A percentile compares a stretch with the other conserved stretches of the same genome.
These are phyloP conservation scores for Ficedula albicollis DNA, from an alignment of 2,797 vertebrate species.

Conservation along the genomic window DNA sequence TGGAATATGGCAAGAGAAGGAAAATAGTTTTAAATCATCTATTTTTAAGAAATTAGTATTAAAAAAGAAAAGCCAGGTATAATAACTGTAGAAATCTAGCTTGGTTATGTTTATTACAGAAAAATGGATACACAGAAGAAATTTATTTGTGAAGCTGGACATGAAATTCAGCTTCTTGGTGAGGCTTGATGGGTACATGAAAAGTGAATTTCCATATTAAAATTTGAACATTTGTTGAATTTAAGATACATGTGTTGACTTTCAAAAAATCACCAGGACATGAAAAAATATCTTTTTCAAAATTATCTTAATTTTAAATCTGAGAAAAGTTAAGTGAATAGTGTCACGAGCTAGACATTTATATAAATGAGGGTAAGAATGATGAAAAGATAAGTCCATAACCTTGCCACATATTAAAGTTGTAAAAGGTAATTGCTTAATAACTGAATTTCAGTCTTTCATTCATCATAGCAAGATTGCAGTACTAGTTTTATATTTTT, in stretches of 20 bases:
- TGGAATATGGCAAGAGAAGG: background rate
- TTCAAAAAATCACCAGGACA: background rate
- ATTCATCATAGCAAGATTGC: background rate
- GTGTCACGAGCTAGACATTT: background rate
- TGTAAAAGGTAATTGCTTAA: background rate
- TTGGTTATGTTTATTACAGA: background rate
- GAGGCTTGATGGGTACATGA: background rate
- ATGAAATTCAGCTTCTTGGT: background rate
- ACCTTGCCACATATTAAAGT: background rate
- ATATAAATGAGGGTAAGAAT: background rate
- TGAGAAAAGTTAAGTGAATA: background rate
- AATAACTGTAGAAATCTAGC: background rate
- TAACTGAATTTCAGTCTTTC: background rate
- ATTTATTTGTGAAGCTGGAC: background rate
- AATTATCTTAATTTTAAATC: background rate
- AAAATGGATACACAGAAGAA: background rate
- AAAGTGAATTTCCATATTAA: background rate
- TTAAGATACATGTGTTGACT: rapidly evolving
- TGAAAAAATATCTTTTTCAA: background rate
- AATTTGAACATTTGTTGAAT: background rate
- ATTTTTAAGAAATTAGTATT: background rate
- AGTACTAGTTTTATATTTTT: background rate
- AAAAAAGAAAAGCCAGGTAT: background rate
- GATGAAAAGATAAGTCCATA: background rate
- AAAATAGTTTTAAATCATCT: background rate